Conservation (phyloP, 2,797 vertebrate genomes). For the Iguana delicatissima region DNA sequence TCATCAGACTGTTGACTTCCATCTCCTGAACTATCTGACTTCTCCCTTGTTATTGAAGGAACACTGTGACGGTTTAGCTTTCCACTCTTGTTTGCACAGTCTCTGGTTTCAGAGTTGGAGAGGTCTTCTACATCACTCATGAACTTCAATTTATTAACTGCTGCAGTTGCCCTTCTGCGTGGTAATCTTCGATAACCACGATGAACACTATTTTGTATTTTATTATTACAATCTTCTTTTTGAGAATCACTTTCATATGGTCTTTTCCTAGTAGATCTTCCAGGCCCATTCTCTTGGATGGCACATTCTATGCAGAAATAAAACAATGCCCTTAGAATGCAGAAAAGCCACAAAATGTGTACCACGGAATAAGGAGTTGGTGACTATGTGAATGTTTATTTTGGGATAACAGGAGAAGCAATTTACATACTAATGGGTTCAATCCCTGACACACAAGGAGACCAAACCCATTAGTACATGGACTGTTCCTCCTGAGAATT, state of each 20-base stretch:
- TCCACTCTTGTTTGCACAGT: slow-evolving; percentile 63
- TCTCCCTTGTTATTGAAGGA: slow-evolving; percentile 74
- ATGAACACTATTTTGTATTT: slow-evolving; percentile 44
- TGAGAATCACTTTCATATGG: slow-evolving; percentile 75
- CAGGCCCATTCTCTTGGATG: slow-evolving; percentile 72
- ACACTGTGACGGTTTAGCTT: slow-evolving; percentile 71
- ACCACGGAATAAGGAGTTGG: background rate
- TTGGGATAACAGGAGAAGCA: too few species aligned
- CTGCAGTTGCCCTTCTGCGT: slow-evolving; percentile 87
- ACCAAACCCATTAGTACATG: too few species aligned
- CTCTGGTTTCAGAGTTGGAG: slow-evolving; percentile 73
- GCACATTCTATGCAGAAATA: slow-evolving; percentile 65
- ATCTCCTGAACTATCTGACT: slow-evolving; percentile 49
- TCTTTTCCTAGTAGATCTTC: slow-evolving; percentile 78
- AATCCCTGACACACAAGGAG: too few species aligned
- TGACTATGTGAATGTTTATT: too few species aligned
- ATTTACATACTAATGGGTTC: too few species aligned
- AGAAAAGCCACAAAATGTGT: background rate
- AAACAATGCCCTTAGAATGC: background rate
- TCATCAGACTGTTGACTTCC: slow-evolving; percentile 74
- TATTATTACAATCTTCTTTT: slow-evolving; percentile 44
- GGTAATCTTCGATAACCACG: slow-evolving; percentile 73
- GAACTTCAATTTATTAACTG: slow-evolving; percentile 91
- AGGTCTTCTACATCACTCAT: slow-evolving; percentile 82
- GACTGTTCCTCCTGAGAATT: background rate